Percentiles rank a stretch among this genome's conserved stretches.
Evolutionary conservation across 2,113 vertebrate genomes (phyloP).

Genomic region (Festucalex cinctus): DNA sequence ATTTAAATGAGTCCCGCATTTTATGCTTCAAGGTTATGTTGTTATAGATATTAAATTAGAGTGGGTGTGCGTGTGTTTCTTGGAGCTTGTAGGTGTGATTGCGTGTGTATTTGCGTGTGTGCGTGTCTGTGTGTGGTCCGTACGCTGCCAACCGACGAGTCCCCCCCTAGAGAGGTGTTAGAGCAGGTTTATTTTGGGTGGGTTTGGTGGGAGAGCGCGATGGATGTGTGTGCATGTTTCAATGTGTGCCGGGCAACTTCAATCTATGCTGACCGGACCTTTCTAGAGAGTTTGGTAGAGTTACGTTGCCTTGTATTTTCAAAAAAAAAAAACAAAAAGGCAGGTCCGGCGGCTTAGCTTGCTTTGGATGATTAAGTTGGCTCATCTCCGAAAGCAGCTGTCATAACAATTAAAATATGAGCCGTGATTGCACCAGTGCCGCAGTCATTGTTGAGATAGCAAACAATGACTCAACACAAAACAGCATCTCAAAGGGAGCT

Average conservation of each 20-base stretch:
- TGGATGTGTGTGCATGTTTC: constrained; percentile 35
- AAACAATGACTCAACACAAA: constrained; percentile 43
- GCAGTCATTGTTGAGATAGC: constrained; percentile 53
- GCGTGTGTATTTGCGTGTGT: constrained; percentile 21
- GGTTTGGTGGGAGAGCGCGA: constrained; percentile 46
- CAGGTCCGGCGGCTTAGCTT: constrained; percentile 14
- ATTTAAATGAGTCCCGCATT: constrained; percentile 82
- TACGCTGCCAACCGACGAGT: constrained; percentile 65
- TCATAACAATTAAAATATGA: constrained; percentile 32
- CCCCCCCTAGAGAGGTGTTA: constrained; percentile 71
- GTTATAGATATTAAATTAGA: constrained; percentile 82
- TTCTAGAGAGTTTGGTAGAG: background rate
- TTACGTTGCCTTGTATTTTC: constrained; percentile 7
- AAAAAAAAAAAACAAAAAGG: no score
- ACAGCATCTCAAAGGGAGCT: constrained; percentile 24
- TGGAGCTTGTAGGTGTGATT: constrained; percentile 37
- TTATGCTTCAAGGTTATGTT: constrained; percentile 82
- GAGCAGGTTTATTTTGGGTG: constrained; percentile 65
- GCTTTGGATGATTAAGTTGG: constrained; percentile 48
- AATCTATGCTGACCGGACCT: background rate
- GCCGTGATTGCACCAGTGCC: constrained; percentile 41
- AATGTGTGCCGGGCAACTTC: constrained; percentile 21
- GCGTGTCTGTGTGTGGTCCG: constrained; percentile 59
- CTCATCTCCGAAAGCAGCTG: constrained; percentile 41
- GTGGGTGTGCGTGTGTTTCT: constrained; percentile 39